Evolutionary conservation across 1,140 invertebrate species (phyloP).

Genomic region (Neuroterus valhalla): DNA sequence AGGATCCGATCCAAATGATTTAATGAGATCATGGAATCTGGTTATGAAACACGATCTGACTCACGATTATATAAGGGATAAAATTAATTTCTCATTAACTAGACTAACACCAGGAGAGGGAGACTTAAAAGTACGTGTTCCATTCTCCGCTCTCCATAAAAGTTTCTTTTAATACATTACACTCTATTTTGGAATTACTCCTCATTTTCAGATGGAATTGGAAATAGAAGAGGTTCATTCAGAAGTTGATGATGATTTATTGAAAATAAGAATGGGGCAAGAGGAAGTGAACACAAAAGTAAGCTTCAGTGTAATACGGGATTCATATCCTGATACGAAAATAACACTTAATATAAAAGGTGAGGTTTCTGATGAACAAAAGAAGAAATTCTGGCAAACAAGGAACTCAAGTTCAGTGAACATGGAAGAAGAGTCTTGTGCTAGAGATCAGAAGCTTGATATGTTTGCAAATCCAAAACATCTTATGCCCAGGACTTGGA

Average conservation of each 20-base stretch:
- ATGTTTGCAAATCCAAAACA: conserved; percentile 36
- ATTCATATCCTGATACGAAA: conserved; percentile 53
- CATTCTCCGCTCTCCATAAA: background rate
- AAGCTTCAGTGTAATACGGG: conserved; percentile 58
- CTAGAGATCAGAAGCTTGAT: conserved; percentile 50
- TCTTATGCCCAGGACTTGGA: conserved; percentile 52
- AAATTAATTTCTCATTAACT: conserved; percentile 59
- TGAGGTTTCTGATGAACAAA: conserved; percentile 57
- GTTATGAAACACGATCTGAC: conserved; percentile 59
- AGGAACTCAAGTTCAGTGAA: conserved; percentile 6
- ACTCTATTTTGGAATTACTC: background rate
- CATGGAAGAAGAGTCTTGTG: conserved; percentile 42
- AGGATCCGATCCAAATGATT: conserved; percentile 45
- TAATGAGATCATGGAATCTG: conserved; percentile 62
- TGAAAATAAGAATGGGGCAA: conserved; percentile 42
- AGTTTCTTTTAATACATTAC: background rate
- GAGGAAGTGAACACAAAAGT: conserved; percentile 60
- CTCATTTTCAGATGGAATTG: conserved; percentile 62
- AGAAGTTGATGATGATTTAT: conserved; percentile 37
- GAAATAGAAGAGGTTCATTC: conserved; percentile 62
- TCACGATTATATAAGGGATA: conserved; percentile 55
- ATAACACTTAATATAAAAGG: conserved; percentile 50
- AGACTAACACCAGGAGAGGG: conserved; percentile 61
- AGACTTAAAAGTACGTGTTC: conserved; percentile 55
- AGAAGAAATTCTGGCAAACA: conserved; percentile 39